Evolutionary conservation across 2,797 vertebrate species (phyloP).

Genomic region (Cryptoblepharus egeriae): DNA sequence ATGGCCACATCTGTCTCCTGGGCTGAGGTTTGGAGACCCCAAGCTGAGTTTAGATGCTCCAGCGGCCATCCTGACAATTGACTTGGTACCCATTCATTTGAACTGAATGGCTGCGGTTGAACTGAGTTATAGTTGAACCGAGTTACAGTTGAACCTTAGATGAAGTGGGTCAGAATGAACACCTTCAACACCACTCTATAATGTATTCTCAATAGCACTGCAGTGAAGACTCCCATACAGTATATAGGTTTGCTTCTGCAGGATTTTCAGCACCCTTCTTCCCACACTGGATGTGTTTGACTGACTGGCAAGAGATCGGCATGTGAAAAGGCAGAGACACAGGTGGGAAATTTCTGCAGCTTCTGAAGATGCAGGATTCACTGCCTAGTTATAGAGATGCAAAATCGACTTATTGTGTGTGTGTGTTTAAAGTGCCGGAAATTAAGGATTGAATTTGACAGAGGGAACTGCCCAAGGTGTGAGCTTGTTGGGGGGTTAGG

Average conservation of each 20-base stretch:
- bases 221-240: neutral
- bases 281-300: too few species aligned
- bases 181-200: too few species aligned
- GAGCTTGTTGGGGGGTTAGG: neutral
- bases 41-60: neutral
- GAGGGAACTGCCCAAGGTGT: neutral
- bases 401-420: neutral
- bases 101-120: neutral
- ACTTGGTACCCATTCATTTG: neutral
- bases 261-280: neutral
- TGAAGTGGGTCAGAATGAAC: neutral
- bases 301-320: neutral
- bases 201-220: neutral
- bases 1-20: too few species aligned
- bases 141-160: too few species aligned
- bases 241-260: too few species aligned
- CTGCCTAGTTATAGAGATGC: constrained; percentile 3
- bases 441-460: neutral
- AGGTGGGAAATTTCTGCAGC: neutral
- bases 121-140: too few species aligned
- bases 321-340: neutral
- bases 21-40: too few species aligned
- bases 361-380: neutral
- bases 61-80: too few species aligned
- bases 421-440: constrained; percentile 2